phyloP scores from a whole-genome alignment of 2,888 invertebrate genomes.

The Noctua janthe region DNA sequence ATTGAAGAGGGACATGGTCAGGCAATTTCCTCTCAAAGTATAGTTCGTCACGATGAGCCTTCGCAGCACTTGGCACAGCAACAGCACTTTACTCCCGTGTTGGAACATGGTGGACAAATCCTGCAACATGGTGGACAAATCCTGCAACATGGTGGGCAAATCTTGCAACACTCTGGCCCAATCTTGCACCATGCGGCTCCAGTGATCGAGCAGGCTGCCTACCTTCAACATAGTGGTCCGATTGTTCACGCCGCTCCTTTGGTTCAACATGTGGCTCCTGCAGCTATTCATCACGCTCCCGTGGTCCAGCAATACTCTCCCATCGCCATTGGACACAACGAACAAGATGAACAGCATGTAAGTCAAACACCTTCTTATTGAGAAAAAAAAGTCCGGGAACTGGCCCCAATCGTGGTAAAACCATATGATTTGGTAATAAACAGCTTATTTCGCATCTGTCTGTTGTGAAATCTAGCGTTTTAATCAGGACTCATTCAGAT shows the following conservation, averaged over 20 bases:
- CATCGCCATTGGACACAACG: slow-evolving; percentile 74
- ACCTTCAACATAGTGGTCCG: slow-evolving; percentile 66
- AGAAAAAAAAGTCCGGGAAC: background rate
- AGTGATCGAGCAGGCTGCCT: slow-evolving; percentile 65
- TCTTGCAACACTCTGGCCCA: slow-evolving; percentile 68
- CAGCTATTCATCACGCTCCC: slow-evolving; percentile 65
- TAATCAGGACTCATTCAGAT: too few relatives aligned
- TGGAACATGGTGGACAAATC: slow-evolving; percentile 66
- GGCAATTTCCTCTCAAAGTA: slow-evolving; percentile 86
- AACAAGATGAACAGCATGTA: slow-evolving; percentile 78
- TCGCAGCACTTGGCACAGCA: slow-evolving; percentile 69
- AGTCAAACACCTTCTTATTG: slow-evolving; percentile 64
- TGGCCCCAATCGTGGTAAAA: background rate
- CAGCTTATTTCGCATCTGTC: background rate
- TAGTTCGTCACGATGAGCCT: slow-evolving; percentile 83
- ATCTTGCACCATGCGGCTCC: slow-evolving; percentile 69
- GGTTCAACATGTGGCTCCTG: slow-evolving; percentile 53
- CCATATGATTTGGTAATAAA: background rate
- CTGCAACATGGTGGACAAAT: slow-evolving; percentile 60
- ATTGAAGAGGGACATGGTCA: slow-evolving; percentile 81
- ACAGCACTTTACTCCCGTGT: slow-evolving; percentile 71
- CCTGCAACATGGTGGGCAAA: slow-evolving; percentile 64
- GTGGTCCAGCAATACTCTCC: slow-evolving; percentile 74
- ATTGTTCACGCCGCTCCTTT: slow-evolving; percentile 66
- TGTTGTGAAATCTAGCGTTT: background rate